Conservation (phyloP, 2,797 vertebrate species). For the Emydoidea blandingii region DNA sequence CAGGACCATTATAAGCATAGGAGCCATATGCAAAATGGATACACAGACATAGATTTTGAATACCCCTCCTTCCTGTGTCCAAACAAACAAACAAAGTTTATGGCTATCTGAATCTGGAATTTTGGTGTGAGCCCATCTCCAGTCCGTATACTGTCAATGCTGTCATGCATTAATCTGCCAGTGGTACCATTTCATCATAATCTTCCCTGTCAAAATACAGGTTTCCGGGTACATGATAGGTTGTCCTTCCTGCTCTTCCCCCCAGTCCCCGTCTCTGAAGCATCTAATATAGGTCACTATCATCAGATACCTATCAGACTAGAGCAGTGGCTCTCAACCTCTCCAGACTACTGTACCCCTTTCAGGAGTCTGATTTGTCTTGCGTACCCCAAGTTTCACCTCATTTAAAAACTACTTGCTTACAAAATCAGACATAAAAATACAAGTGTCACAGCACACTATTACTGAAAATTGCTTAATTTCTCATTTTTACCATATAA, state of each 20-base stretch:
- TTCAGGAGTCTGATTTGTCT: too few relatives aligned
- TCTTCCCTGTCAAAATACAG: not conserved
- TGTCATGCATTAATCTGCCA: not conserved
- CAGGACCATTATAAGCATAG: rapidly evolving
- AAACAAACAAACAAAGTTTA: not conserved
- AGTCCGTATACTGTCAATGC: not conserved
- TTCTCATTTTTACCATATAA: too few relatives aligned
- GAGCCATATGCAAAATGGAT: not conserved
- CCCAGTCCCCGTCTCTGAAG: not conserved
- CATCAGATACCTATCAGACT: not conserved
- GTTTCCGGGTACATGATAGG: not conserved
- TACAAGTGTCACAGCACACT: too few relatives aligned
- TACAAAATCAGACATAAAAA: too few relatives aligned
- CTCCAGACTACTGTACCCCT: too few relatives aligned
- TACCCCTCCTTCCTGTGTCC: not conserved
- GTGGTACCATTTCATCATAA: not conserved
- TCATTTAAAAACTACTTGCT: too few relatives aligned
- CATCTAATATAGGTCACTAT: rapidly evolving
- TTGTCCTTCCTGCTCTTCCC: rapidly evolving
- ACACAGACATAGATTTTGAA: rapidly evolving
- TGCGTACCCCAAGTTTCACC: too few relatives aligned
- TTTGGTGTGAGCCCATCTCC: not conserved
- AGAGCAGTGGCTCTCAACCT: too few relatives aligned
- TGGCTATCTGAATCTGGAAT: too few relatives aligned
- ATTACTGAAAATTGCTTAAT: too few relatives aligned